These are phyloP conservation scores for Lagodon rhomboides DNA, from an alignment of 2,797 vertebrate genomes.

Conservation along the genomic window DNA sequence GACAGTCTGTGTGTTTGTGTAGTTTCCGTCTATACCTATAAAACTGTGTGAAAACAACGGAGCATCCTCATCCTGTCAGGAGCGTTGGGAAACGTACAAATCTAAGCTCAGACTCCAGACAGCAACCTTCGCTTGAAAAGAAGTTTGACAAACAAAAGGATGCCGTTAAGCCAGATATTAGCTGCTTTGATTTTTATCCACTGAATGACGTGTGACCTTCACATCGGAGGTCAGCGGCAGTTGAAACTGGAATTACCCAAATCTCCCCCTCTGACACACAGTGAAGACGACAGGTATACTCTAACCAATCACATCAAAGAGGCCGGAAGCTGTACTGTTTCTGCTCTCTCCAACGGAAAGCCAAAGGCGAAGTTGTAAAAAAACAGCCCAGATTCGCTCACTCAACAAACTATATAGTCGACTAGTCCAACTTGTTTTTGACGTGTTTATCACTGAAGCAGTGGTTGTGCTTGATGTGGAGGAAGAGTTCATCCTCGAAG, in stretches of 20 bases:
- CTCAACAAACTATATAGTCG: too few relatives aligned
- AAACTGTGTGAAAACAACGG: neutral
- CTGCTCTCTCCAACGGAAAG: neutral
- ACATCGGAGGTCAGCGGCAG: constrained; percentile 19
- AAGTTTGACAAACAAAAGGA: neutral
- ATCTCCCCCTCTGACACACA: constrained; percentile 56
- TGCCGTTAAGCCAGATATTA: neutral
- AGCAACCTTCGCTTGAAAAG: neutral
- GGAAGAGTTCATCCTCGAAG: too few relatives aligned
- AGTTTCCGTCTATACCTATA: too few relatives aligned
- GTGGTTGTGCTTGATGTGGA: too few relatives aligned
- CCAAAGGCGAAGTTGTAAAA: too few relatives aligned
- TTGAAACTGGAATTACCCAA: constrained; percentile 59
- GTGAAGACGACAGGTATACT: constrained; percentile 49
- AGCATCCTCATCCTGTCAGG: neutral
- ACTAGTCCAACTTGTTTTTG: too few relatives aligned
- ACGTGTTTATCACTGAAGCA: too few relatives aligned
- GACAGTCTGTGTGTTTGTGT: too few relatives aligned
- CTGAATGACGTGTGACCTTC: constrained; percentile 7
- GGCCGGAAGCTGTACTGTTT: constrained; percentile 16
- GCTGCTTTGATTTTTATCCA: neutral
- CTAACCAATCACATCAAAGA: constrained; percentile 60
- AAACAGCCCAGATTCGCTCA: too few relatives aligned
- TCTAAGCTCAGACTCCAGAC: neutral
- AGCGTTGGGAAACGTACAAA: neutral